A percentile compares a stretch with the other conserved stretches of the same genome.
These are phyloP conservation scores for Phrynocephalus guinanensis DNA, from an alignment of 2,797 vertebrate genomes.

Conservation along the genomic window DNA sequence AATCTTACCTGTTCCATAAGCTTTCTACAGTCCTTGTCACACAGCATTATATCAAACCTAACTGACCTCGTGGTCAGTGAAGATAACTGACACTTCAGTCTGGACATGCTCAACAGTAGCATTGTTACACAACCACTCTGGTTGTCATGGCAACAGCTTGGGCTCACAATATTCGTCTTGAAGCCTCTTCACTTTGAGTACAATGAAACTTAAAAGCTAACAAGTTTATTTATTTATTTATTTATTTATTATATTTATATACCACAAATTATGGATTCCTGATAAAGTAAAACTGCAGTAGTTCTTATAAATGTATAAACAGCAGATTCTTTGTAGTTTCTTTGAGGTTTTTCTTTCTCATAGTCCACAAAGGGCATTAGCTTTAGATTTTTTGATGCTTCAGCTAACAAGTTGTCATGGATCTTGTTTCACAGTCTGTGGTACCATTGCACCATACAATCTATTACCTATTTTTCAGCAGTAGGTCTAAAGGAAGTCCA, in stretches of 20 bases:
- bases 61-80: not conserved
- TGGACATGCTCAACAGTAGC: conserved; percentile 9
- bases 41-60: conserved; percentile 22
- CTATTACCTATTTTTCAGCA: not conserved
- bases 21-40: conserved; percentile 14
- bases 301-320: not conserved
- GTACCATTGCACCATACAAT: not conserved
- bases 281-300: not conserved
- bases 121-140: conserved; percentile 14
- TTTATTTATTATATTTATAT: too few species aligned
- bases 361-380: not conserved
- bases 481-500: not conserved
- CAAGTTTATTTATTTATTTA: too few species aligned
- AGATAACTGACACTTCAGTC: conserved; percentile 11
- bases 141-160: not conserved
- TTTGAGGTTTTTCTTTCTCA: not conserved
- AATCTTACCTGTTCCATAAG: conserved; percentile 23
- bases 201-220: not conserved
- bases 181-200: not conserved
- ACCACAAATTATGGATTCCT: not conserved
- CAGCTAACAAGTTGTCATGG: not conserved
- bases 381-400: not conserved
- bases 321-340: not conserved
- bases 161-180: not conserved
- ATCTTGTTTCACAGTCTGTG: too few species aligned